A percentile compares a stretch with the other conserved stretches of the same genome.
These are phyloP conservation scores for Dryobota labecula DNA, from an alignment of 2,888 invertebrate genomes.

Conservation along the genomic window DNA sequence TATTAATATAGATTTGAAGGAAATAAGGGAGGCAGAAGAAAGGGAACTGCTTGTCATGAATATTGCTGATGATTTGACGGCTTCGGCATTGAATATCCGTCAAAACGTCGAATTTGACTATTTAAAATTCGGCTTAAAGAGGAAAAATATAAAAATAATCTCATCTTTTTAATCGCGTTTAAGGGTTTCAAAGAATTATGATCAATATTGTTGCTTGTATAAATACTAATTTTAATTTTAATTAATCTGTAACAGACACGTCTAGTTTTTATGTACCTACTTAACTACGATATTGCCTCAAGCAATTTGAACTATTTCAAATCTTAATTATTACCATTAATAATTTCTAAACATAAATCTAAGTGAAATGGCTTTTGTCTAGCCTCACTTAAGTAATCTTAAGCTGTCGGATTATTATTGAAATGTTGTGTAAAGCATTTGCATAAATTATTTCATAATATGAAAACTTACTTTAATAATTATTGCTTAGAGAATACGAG, in stretches of 20 bases:
- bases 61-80: background rate
- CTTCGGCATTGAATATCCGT: background rate
- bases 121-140: background rate
- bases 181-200: background rate
- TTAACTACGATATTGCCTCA: background rate
- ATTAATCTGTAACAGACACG: conserved; percentile 2
- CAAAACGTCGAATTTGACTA: background rate
- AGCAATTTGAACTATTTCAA: conserved; percentile 31
- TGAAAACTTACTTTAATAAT: background rate
- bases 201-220: background rate
- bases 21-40: background rate
- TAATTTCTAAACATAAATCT: conserved; percentile 30
- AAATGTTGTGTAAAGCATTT: conserved; percentile 23
- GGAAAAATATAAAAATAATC: background rate
- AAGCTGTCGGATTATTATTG: conserved; percentile 28
- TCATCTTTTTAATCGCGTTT: background rate
- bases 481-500: background rate
- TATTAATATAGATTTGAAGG: conserved; percentile 12
- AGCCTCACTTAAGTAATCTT: conserved; percentile 25
- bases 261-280: conserved; percentile 2
- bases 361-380: conserved; percentile 34
- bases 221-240: conserved; percentile 14
- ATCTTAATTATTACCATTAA: conserved; percentile 34
- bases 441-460: conserved; percentile 14
- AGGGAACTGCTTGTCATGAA: background rate